Evolutionary conservation across 2,797 vertebrate species (phyloP), one percentile per base, ranked within the genome.

Genomic region (Rhinichthys osculus): DNA sequence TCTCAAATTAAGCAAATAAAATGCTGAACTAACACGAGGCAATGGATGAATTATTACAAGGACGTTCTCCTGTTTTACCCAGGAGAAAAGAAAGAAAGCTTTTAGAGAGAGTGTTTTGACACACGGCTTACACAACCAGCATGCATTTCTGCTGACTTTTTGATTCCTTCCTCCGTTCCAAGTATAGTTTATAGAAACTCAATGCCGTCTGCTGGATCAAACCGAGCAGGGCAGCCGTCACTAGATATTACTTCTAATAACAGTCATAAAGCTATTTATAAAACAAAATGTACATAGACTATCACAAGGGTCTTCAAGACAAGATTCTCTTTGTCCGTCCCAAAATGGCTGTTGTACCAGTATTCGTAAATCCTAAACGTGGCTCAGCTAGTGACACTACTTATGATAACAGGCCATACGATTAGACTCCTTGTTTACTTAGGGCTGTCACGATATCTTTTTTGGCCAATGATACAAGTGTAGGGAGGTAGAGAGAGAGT

Each of bases 231-330:
- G 79, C 81, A 64, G 84, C 81, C 82, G 83, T 83, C 83, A 86
- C 76, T 69, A 81, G 87, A 90, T 85, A 88, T 86, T 83, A 88
- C 82, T 76, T 85, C 71, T 82, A 86, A 90, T 86, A 89, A 88
- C 85, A 84, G 83, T 80, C 85, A 85, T 90, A 67, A 83, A 85
- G 81, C 79, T 85, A 86, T 88, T 89, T 87, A 78, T 87, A 82
- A 87, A 76, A 59, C 19, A 40, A 27, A 67, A n/a, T 42, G 27
- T 81, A 54, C 23, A 38, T 84, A 59, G 47, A 16, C 47, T 78
- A 42, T 83, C 72, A 72, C 16, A 42, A 16, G 47, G n/a, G 27
- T 47, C 76, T 50, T 83, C 38, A 71, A 42, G 83, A 64, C 77
- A 85, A 27, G 7, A 82, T 66, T 66, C n/a, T 78, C 52, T 62